A percentile compares a stretch with the other conserved stretches of the same genome.
These are phyloP conservation scores for Strix occidentalis DNA, from an alignment of 2,797 vertebrate species.

Conservation along the genomic window DNA sequence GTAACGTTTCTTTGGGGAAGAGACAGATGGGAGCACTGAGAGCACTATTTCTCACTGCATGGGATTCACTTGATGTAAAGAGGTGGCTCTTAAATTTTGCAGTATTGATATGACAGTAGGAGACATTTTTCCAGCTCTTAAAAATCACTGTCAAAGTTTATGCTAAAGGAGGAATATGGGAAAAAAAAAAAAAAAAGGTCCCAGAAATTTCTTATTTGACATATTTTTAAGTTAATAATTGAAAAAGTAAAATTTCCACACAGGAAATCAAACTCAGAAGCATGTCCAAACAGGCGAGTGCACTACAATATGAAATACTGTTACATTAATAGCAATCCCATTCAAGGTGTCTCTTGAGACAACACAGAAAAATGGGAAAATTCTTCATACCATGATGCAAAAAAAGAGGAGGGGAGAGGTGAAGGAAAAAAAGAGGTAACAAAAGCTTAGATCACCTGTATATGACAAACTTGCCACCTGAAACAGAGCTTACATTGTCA, in stretches of 20 bases:
- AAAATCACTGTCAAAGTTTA: background rate
- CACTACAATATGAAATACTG: background rate
- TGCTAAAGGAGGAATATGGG: background rate
- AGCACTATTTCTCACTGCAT: constrained; percentile 37
- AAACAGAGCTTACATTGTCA: background rate
- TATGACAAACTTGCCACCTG: background rate
- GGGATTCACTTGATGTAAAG: background rate
- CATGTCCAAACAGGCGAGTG: constrained; percentile 50
- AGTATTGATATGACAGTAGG: background rate
- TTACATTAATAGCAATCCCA: background rate
- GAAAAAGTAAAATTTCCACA: background rate
- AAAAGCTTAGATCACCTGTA: background rate
- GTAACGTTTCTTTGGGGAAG: background rate
- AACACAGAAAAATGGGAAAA: background rate
- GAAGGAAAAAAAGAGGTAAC: background rate
- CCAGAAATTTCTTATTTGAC: background rate
- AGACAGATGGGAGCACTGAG: background rate
- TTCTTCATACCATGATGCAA: background rate
- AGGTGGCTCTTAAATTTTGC: background rate
- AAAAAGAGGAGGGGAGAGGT: background rate
- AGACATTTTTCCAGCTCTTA: background rate
- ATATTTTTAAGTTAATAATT: background rate
- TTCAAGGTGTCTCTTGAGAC: background rate
- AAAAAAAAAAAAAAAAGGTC: background rate
- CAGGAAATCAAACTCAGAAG: background rate